A percentile compares a stretch with the other conserved stretches of the same genome.
These are phyloP conservation scores for Deilephila elpenor DNA, from an alignment of 2,888 invertebrate genomes.

Conservation along the genomic window DNA sequence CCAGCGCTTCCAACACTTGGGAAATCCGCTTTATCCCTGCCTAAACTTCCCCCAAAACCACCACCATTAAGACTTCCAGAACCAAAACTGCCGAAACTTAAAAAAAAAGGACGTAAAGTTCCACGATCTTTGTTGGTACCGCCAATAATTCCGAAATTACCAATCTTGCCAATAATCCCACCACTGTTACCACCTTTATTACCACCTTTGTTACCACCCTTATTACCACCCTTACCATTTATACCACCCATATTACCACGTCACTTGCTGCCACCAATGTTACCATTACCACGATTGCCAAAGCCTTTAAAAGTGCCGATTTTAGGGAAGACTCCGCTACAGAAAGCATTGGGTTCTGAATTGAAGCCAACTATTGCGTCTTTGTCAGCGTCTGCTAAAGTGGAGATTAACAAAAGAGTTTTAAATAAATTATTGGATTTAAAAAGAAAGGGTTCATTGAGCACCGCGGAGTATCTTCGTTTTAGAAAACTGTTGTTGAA, in stretches of 20 bases:
- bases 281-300: constrained; percentile 43
- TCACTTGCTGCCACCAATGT: constrained; percentile 39
- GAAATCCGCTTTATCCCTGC: constrained; percentile 38
- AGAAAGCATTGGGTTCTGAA: constrained; percentile 51
- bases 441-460: constrained; percentile 58
- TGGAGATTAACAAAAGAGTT: constrained; percentile 44
- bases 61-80: constrained; percentile 38
- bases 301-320: constrained; percentile 53
- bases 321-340: constrained; percentile 48
- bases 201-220: constrained; percentile 42
- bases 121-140: constrained; percentile 35
- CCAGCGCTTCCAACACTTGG: constrained; percentile 43
- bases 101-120: constrained; percentile 36
- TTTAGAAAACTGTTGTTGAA: constrained; percentile 58
- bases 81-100: constrained; percentile 26
- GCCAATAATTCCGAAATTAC: constrained; percentile 40
- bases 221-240: constrained; percentile 43
- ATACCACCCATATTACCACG: constrained; percentile 44
- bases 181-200: constrained; percentile 43
- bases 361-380: constrained; percentile 45
- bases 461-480: constrained; percentile 55
- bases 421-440: constrained; percentile 57
- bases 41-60: constrained; percentile 47
- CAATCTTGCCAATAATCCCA: constrained; percentile 36
- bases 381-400: constrained; percentile 7